Conservation (phyloP, 2,113 vertebrate species). For the Paradoxurus hermaphroditus region DNA sequence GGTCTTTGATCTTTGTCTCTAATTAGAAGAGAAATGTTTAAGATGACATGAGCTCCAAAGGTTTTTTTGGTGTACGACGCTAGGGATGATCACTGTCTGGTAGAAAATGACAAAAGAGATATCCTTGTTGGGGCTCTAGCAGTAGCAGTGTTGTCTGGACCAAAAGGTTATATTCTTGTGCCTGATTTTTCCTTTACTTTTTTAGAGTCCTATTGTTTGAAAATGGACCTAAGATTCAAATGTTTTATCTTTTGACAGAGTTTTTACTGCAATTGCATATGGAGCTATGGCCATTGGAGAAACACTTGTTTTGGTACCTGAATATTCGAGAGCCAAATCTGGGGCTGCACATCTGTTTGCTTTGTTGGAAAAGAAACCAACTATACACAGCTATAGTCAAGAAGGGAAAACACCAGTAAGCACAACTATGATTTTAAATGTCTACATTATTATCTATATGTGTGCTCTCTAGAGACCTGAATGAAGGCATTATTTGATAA, state of each 20-base stretch:
- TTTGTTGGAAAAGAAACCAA: constrained; percentile 75
- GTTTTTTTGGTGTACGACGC: not conserved
- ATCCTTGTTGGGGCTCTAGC: not conserved
- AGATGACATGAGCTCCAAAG: not conserved
- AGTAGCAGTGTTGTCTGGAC: not conserved
- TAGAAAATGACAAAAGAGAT: not conserved
- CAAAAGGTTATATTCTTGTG: not conserved
- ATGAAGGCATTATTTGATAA: not conserved
- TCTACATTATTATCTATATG: not conserved
- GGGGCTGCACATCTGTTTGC: constrained; percentile 73
- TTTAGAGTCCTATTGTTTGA: not conserved
- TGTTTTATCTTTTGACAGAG: constrained; percentile 61
- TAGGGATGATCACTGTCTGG: not conserved
- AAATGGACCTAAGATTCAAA: not conserved
- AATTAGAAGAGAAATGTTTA: constrained; percentile 26
- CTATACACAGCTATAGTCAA: constrained; percentile 71
- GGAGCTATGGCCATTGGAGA: constrained; percentile 75
- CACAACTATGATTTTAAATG: constrained; percentile 5
- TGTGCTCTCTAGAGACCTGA: not conserved
- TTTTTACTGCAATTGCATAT: constrained; percentile 76
- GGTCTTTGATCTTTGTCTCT: constrained; percentile 29
- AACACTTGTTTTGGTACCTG: constrained; percentile 75
- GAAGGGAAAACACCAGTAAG: constrained; percentile 72
- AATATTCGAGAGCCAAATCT: constrained; percentile 77
- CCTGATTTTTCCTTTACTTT: not conserved